A percentile compares a stretch with the other conserved stretches of the same genome.
These are phyloP conservation scores for Chlorospingus flavigularis DNA, from an alignment of 2,797 vertebrate genomes.

Conservation along the genomic window DNA sequence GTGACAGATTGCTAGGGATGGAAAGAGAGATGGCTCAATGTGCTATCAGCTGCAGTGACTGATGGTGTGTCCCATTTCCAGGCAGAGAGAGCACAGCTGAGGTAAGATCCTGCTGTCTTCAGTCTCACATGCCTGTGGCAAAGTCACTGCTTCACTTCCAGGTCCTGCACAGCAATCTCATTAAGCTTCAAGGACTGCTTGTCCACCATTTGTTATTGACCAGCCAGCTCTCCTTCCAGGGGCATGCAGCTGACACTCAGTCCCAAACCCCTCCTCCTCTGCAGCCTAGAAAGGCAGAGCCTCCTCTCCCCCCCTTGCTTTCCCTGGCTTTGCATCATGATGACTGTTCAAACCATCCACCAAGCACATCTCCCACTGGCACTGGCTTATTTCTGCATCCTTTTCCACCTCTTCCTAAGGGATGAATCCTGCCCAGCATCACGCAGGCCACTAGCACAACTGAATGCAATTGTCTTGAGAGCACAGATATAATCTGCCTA, in stretches of 20 bases:
- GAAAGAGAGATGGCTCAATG: not conserved
- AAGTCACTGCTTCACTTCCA: not conserved
- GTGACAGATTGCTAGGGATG: not conserved
- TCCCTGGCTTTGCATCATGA: not conserved
- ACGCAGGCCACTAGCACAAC: not conserved
- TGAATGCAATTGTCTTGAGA: not conserved
- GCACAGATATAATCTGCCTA: not conserved
- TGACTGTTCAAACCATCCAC: not conserved
- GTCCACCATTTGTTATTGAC: not conserved
- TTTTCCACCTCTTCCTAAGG: not conserved
- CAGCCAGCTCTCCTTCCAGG: not conserved
- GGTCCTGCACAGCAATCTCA: not conserved
- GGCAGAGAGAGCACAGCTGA: not conserved
- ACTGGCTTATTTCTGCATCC: not conserved
- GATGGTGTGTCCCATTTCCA: not conserved
- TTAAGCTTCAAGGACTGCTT: not conserved
- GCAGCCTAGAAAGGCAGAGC: not conserved
- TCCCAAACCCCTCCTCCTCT: not conserved
- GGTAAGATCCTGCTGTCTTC: not conserved
- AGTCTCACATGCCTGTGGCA: not conserved
- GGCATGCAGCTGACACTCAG: not conserved
- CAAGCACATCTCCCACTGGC: not conserved
- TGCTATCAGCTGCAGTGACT: not conserved
- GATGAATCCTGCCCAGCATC: not conserved
- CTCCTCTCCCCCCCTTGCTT: not conserved